phyloP scores from a whole-genome alignment of 2,113 vertebrate species.

The Festucalex cinctus region DNA sequence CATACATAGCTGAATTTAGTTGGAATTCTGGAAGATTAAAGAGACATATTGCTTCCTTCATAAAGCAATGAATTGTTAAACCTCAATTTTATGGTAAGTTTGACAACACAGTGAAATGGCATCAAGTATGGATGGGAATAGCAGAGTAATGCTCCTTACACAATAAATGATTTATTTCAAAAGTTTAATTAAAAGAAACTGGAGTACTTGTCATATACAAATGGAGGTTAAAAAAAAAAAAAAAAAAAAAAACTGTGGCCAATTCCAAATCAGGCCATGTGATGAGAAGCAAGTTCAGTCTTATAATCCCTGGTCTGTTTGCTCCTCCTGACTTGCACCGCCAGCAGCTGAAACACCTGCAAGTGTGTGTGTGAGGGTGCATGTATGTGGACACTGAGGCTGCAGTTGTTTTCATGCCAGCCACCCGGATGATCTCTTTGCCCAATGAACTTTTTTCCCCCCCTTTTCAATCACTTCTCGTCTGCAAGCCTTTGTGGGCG shows the following conservation, averaged over 20 bases:
- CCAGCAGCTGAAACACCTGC: conserved; percentile 69
- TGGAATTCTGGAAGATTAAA: no score
- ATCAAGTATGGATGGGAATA: no score
- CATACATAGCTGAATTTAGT: no score
- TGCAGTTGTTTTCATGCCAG: conserved; percentile 67
- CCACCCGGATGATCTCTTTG: conserved; percentile 62
- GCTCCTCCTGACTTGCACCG: conserved; percentile 46
- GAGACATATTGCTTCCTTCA: no score
- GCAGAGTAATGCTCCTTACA: no score
- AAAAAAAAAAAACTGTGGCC: neutral
- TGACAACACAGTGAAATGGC: no score
- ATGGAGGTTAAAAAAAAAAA: neutral
- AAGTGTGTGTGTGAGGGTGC: conserved; percentile 25
- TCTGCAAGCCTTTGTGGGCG: conserved; percentile 19
- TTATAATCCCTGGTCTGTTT: conserved; percentile 61
- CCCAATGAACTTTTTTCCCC: conserved; percentile 35
- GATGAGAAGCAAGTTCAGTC: conserved; percentile 35
- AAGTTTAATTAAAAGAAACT: no score
- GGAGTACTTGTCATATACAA: neutral
- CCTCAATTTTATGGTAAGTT: no score
- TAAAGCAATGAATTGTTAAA: no score
- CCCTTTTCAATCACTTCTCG: conserved; percentile 53
- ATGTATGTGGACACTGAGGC: conserved; percentile 56
- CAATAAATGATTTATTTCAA: neutral
- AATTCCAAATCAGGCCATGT: conserved; percentile 12